phyloP scores from a whole-genome alignment of 1,140 invertebrate species.

The Lepidotrigona ventralis region DNA sequence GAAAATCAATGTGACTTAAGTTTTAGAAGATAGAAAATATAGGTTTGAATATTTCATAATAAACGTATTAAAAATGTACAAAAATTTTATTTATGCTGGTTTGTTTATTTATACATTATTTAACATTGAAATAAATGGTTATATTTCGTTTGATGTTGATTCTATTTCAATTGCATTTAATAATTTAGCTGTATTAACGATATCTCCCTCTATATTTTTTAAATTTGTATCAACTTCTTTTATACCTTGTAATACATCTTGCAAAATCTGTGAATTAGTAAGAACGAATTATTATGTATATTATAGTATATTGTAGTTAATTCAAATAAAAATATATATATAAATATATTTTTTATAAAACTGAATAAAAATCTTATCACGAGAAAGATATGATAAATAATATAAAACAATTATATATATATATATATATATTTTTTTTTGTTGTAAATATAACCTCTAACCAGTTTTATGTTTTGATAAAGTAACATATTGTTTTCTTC shows the following conservation, averaged over 20 bases:
- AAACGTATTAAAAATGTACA: not conserved
- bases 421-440: not conserved
- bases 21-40: not conserved
- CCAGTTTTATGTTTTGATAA: conserved; percentile 24
- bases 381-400: not conserved
- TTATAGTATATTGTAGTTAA: not conserved
- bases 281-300: not conserved
- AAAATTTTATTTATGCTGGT: not conserved
- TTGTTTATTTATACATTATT: not conserved
- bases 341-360: not conserved
- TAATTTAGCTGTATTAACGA: conserved; percentile 1
- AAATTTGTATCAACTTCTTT: conserved; percentile 9
- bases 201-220: not conserved
- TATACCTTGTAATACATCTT: not conserved
- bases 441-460: conserved; percentile 40
- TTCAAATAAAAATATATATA: not conserved
- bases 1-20: not conserved
- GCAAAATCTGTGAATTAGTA: conserved; percentile 15
- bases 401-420: not conserved
- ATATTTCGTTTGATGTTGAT: not conserved
- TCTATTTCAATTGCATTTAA: conserved; percentile 14
- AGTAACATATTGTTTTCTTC: not conserved
- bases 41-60: not conserved
- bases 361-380: not conserved
- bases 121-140: not conserved